These are phyloP conservation scores for Chloroceryle amazona DNA, from an alignment of 2,797 vertebrate species.

Conservation along the genomic window DNA sequence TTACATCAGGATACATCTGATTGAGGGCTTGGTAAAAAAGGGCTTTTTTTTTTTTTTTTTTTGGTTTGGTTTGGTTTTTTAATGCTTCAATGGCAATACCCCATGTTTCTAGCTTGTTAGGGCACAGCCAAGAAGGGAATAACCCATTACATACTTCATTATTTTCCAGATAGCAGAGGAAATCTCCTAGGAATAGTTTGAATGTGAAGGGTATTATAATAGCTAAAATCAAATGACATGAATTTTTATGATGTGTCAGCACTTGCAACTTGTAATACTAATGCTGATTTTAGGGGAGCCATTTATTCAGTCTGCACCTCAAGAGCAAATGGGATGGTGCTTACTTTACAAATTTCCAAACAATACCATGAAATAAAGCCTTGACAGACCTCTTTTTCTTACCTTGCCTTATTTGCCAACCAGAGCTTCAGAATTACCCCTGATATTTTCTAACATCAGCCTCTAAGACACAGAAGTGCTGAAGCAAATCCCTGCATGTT, in stretches of 20 bases:
- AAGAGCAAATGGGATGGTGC: not conserved
- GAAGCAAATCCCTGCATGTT: constrained; percentile 3
- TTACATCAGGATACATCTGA: not conserved
- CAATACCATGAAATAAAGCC: not conserved
- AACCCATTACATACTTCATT: constrained; percentile 52
- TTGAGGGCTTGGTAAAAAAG: not conserved
- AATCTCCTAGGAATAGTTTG: constrained; percentile 49
- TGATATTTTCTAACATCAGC: not conserved
- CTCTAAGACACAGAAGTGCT: not conserved
- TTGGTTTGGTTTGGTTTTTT: too few relatives aligned
- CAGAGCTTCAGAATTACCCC: not conserved
- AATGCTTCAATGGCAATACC: not conserved
- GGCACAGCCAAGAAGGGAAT: constrained; percentile 36
- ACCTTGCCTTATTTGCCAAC: constrained; percentile 14
- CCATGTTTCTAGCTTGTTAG: constrained; percentile 24
- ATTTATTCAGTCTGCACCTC: not conserved
- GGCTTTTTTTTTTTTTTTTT: not conserved
- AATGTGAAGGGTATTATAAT: constrained; percentile 13
- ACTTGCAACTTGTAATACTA: not conserved
- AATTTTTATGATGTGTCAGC: constrained; percentile 43
- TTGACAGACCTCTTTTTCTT: not conserved
- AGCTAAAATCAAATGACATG: constrained; percentile 15
- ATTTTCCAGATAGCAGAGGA: constrained; percentile 44
- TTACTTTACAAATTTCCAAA: not conserved
- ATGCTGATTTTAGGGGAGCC: not conserved